Percentiles rank a stretch among this genome's conserved stretches.
Evolutionary conservation across 2,113 vertebrate species (phyloP).

Genomic region (Crotalus viridis): DNA sequence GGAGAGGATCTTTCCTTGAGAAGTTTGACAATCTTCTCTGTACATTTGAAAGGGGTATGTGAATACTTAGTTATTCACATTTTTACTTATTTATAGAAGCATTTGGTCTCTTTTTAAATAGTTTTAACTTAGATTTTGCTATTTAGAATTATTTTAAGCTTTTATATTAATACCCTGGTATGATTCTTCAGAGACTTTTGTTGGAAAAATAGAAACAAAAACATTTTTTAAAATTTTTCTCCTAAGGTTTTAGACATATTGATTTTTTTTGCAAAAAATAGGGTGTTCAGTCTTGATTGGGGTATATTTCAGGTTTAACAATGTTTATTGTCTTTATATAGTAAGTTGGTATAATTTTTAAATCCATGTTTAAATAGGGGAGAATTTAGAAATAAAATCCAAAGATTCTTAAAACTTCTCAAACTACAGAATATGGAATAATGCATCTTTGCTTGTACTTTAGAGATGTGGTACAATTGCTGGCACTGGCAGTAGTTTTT

Average conservation of each 20-base stretch:
- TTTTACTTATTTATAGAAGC: neutral
- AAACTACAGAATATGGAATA: conserved; percentile 6
- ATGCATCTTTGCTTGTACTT: conserved; percentile 1
- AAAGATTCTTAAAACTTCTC: neutral
- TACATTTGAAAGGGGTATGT: neutral
- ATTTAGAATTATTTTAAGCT: neutral
- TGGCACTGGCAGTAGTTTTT: conserved; percentile 78
- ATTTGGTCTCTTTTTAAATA: neutral
- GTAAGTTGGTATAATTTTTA: neutral
- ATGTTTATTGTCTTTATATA: neutral
- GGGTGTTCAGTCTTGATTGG: neutral
- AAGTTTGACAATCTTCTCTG: neutral
- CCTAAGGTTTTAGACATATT: neutral
- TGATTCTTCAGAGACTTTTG: neutral
- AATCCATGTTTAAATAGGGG: neutral
- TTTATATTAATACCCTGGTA: neutral
- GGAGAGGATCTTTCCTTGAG: neutral
- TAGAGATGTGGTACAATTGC: conserved; percentile 78
- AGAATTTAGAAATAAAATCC: neutral
- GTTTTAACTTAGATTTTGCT: neutral
- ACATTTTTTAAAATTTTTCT: neutral
- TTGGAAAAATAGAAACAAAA: neutral
- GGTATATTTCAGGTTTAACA: neutral
- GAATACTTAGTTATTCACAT: neutral
- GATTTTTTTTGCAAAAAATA: neutral